A percentile compares a stretch with the other conserved stretches of the same genome.
These are phyloP conservation scores for Pollenia labialis DNA, from an alignment of 2,888 invertebrate species.

Conservation along the genomic window DNA sequence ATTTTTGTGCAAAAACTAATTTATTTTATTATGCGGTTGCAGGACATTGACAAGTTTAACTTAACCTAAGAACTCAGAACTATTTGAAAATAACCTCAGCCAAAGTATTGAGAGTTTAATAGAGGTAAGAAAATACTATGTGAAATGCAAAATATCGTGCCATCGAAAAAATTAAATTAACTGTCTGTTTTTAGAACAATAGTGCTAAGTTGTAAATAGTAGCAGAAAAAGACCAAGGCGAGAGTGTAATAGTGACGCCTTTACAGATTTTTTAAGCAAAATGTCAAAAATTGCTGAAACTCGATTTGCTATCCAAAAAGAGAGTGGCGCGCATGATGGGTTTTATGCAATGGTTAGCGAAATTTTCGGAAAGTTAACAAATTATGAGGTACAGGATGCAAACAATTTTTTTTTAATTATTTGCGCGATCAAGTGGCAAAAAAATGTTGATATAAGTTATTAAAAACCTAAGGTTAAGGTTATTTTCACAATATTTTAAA, in stretches of 20 bases:
- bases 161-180: constrained; percentile 1
- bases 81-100: constrained; percentile 13
- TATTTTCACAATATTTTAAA: neutral
- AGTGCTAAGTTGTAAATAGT: constrained; percentile 1
- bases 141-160: neutral
- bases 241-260: neutral
- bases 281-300: neutral
- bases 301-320: constrained; percentile 9
- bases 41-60: constrained; percentile 3
- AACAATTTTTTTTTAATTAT: neutral
- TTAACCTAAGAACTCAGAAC: neutral
- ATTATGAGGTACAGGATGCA: constrained; percentile 12
- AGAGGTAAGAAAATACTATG: neutral
- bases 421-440: neutral
- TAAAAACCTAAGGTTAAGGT: too few relatives aligned
- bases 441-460: neutral
- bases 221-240: neutral
- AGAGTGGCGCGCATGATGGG: neutral
- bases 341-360: constrained; percentile 2
- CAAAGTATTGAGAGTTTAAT: neutral
- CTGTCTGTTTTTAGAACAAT: neutral
- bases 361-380: constrained; percentile 10
- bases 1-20: constrained; percentile 10
- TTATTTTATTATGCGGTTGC: constrained; percentile 10
- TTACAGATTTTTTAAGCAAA: neutral